Evolutionary conservation across 30 jellyfish, hydroid and myxozoan genomes (phyloP), one percentile per base, ranked within the genome.

Genomic region (Pelagia noctiluca): DNA sequence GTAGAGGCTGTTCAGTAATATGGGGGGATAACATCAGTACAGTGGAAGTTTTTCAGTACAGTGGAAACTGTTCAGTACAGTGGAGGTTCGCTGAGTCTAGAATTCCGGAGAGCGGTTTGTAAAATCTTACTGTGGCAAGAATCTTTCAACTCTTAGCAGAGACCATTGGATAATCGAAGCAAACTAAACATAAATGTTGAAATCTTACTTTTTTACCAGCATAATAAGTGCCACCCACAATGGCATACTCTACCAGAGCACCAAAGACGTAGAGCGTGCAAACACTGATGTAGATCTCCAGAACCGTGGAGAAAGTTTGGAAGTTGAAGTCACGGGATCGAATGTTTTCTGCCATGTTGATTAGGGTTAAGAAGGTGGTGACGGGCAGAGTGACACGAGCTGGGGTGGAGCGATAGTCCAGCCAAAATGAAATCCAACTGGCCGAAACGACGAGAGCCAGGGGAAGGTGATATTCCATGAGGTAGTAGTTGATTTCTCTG

Each of bases 361-460:
- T 63, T 36, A 82, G 38, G 4, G 92, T 82, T 7, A 82, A 82
- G 62, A 82, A 69, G 0, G 92, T 69, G 3, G 92, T 82, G 10
- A 69, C 85, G 31, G 92, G 92, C 48, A 82, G 61, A 35, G 84
- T 42, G 10, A 86, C 86, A 18, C 92, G 61, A 11, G 92, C 92
- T 47, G 92, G 78, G 7, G 30, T 24, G 21, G 86, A 82, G 8
- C 76, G 65, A 65, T 82, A 69, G 34, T 82, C 92, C 25, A 82
- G 50, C 92, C 92, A 82, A 46, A 82, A 82, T 2, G 92, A 82
- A 31, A 69, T 82, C 92, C 92, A 82, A 36, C 92, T 82, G 13
- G 83, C 36, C 35, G 83, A 53, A 16, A 82, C 92, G 46, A 82
- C 53, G 13, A 82, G 62, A 4, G 53, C 86, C 24, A 71, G 42